Percentiles rank a stretch among this genome's conserved stretches.
These are phyloP conservation scores for Drosophila monieri DNA, from an alignment of 2,888 invertebrate genomes.

Conservation along the genomic window DNA sequence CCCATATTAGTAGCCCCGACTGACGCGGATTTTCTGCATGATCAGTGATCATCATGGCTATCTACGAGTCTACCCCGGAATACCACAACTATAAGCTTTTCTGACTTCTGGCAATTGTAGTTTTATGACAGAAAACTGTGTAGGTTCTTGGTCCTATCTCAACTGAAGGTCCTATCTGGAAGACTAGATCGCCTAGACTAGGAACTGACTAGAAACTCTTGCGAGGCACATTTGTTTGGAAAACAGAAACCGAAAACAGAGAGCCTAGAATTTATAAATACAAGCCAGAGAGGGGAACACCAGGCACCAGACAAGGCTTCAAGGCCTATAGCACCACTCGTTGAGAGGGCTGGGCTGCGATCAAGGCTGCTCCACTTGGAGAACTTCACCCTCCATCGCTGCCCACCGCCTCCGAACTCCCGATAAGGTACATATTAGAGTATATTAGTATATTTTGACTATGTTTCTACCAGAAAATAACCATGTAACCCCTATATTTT, in stretches of 20 bases:
- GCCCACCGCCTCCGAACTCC: too few relatives aligned
- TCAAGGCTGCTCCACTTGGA: conserved; percentile 38
- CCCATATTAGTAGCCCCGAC: conserved; percentile 27
- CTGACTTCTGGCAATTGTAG: conserved; percentile 27
- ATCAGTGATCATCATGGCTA: conserved; percentile 32
- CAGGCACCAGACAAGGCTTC: conserved; percentile 18
- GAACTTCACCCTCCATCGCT: conserved; percentile 7
- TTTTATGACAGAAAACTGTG: too few relatives aligned
- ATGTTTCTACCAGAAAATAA: too few relatives aligned
- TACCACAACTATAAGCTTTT: neutral
- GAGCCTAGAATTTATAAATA: too few relatives aligned
- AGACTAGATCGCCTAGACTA: too few relatives aligned
- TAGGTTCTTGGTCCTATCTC: neutral
- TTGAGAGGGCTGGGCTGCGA: conserved; percentile 35
- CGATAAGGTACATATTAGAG: too few relatives aligned
- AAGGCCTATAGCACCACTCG: conserved; percentile 29
- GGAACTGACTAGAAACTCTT: too few relatives aligned
- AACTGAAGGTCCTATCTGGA: too few relatives aligned
- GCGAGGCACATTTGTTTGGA: too few relatives aligned
- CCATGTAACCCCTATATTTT: too few relatives aligned
- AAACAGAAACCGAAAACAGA: too few relatives aligned
- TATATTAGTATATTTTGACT: too few relatives aligned
- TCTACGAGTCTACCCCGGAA: neutral
- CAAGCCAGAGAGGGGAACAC: neutral
- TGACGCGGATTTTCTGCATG: conserved; percentile 13